phyloP scores from a whole-genome alignment of 2,797 vertebrate genomes.

The Acridotheres tristis region DNA sequence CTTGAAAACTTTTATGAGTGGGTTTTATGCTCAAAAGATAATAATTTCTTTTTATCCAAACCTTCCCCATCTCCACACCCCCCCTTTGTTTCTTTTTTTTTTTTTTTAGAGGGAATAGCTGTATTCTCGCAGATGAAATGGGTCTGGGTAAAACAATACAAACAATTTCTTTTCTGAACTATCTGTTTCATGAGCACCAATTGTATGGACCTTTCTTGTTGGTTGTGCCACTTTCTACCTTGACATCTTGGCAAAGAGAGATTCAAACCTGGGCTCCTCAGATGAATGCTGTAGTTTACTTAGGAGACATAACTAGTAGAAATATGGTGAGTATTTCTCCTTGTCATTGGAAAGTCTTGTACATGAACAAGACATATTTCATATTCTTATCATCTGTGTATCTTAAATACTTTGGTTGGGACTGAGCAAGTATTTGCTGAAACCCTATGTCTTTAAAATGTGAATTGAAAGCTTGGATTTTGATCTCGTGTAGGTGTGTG shows the following conservation, averaged over 20 bases:
- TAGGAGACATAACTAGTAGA: constrained; percentile 96
- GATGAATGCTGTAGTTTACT: constrained; percentile 96
- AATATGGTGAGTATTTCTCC: constrained; percentile 85
- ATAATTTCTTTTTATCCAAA: not conserved
- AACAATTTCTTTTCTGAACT: constrained; percentile 95
- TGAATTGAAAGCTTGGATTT: not conserved
- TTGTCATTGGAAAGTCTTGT: not conserved
- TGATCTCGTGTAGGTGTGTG: not conserved
- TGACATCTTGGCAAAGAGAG: constrained; percentile 96
- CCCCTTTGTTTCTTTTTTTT: not conserved
- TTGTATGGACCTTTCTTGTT: constrained; percentile 43
- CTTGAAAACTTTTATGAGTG: not conserved
- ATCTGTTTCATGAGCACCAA: constrained; percentile 89
- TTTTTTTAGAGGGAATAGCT: constrained; percentile 69
- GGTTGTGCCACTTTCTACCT: constrained; percentile 72
- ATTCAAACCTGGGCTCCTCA: constrained; percentile 93
- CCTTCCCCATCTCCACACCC: rapidly evolving
- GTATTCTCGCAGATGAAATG: constrained; percentile 98
- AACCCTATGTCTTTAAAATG: not conserved
- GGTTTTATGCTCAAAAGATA: not conserved
- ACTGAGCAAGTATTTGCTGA: not conserved
- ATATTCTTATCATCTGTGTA: not conserved
- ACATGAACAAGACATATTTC: not conserved
- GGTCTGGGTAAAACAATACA: constrained; percentile 98
- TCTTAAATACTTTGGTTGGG: not conserved